Conservation (phyloP, 30 jellyfish, hydroid and myxozoan species). For the Cassiopea xamachana region DNA sequence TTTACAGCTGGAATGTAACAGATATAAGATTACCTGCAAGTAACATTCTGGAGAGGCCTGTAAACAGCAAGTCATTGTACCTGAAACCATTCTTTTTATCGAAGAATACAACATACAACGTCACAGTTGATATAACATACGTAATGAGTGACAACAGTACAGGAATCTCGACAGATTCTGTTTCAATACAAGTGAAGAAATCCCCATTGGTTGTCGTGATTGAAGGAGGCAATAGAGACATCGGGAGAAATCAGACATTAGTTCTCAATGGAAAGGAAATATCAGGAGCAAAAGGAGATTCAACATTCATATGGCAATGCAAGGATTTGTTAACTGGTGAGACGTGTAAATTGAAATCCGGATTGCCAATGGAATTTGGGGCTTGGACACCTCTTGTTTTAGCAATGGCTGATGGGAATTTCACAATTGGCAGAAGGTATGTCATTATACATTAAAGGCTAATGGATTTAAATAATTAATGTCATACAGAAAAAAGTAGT, state of each 20-base stretch:
- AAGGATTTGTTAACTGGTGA: constrained; percentile 17
- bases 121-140: constrained; percentile 17
- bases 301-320: constrained; percentile 51
- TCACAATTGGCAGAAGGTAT: constrained; percentile 52
- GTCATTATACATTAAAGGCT: neutral
- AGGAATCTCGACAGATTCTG: constrained; percentile 14
- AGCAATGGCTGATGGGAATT: constrained; percentile 41
- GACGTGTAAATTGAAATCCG: constrained; percentile 1
- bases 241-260: constrained; percentile 46
- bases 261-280: constrained; percentile 23
- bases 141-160: constrained; percentile 17
- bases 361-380: constrained; percentile 16
- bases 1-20: constrained; percentile 38
- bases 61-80: neutral
- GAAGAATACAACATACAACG: constrained; percentile 1
- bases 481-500: neutral
- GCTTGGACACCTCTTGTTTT: neutral
- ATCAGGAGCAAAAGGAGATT: neutral
- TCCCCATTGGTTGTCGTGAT: constrained; percentile 19
- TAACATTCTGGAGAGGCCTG: neutral
- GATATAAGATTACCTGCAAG: neutral
- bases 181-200: constrained; percentile 18
- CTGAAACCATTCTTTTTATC: constrained; percentile 31
- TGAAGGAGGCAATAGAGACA: constrained; percentile 69
- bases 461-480: neutral